Evolutionary conservation across 2,797 vertebrate genomes (phyloP).

Genomic region (Hyperoplus immaculatus): DNA sequence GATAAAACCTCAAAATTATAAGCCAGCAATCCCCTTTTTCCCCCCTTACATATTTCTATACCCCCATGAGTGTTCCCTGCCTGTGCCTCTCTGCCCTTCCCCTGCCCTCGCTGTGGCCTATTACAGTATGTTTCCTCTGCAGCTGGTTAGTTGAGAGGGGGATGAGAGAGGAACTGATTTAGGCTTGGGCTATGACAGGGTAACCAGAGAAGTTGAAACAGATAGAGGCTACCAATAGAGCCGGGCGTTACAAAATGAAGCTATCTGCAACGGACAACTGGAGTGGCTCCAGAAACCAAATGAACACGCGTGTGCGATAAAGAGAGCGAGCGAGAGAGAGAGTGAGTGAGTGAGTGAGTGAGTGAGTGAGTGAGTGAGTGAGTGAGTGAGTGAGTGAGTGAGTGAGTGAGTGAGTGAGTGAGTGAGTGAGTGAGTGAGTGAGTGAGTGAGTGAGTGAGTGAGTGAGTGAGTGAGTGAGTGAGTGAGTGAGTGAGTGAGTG

Average conservation of each 20-base stretch:
- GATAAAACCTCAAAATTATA: slow-evolving; percentile 23
- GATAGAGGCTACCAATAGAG: slow-evolving; percentile 61
- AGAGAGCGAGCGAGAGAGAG: not conserved
- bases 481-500: no score
- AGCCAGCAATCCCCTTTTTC: slow-evolving; percentile 4
- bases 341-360: not conserved
- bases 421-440: slow-evolving; percentile 20
- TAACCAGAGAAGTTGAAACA: slow-evolving; percentile 69
- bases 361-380: slow-evolving; percentile 31
- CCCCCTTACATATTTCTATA: not conserved
- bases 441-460: no score
- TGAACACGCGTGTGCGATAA: not conserved
- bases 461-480: no score
- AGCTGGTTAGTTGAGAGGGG: slow-evolving; percentile 59
- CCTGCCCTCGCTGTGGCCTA: slow-evolving; percentile 50
- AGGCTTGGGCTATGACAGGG: slow-evolving; percentile 41
- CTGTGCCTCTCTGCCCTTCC: slow-evolving; percentile 34
- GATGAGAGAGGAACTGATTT: slow-evolving; percentile 64
- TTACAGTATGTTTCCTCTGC: slow-evolving; percentile 50
- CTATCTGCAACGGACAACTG: slow-evolving; percentile 55
- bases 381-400: slow-evolving; percentile 9
- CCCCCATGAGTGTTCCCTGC: not conserved
- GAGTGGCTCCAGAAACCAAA: slow-evolving; percentile 47
- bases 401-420: slow-evolving; percentile 37
- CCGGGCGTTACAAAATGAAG: slow-evolving; percentile 33